Conservation (phyloP, 2,113 vertebrate genomes). For the Seriola dumerili region DNA sequence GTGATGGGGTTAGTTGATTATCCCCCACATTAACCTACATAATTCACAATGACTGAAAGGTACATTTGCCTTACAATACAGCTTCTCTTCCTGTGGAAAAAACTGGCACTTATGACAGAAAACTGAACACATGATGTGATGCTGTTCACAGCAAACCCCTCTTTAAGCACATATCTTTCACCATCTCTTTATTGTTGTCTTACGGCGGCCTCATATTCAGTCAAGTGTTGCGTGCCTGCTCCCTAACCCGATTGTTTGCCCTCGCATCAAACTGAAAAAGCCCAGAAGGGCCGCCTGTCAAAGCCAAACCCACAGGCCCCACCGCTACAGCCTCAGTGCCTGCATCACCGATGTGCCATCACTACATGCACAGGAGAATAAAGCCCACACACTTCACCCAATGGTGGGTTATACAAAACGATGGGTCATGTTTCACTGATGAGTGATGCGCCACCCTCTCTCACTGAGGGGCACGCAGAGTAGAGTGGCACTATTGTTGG, state of each 20-base stretch:
- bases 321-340: constrained; percentile 17
- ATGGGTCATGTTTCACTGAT: constrained; percentile 51
- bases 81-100: constrained; percentile 43
- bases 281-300: constrained; percentile 63
- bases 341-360: constrained; percentile 22
- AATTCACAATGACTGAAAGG: constrained; percentile 5
- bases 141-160: constrained; percentile 36
- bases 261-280: constrained; percentile 63
- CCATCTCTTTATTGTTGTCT: constrained; percentile 41
- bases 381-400: constrained; percentile 29
- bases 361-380: constrained; percentile 32
- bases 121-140: constrained; percentile 4
- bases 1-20: background rate
- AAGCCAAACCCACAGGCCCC: constrained; percentile 36
- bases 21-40: background rate
- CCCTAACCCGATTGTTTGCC: constrained; percentile 73
- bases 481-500: constrained; percentile 22
- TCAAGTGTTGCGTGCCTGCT: constrained; percentile 61
- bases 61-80: background rate
- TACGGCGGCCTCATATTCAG: constrained; percentile 25
- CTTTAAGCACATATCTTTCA: constrained; percentile 51
- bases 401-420: constrained; percentile 23
- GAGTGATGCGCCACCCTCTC: constrained; percentile 5
- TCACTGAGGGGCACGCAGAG: constrained; percentile 22
- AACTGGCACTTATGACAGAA: constrained; percentile 7